These are phyloP conservation scores for Catharus bicknelli DNA, from an alignment of 2,113 vertebrate species.

Conservation along the genomic window DNA sequence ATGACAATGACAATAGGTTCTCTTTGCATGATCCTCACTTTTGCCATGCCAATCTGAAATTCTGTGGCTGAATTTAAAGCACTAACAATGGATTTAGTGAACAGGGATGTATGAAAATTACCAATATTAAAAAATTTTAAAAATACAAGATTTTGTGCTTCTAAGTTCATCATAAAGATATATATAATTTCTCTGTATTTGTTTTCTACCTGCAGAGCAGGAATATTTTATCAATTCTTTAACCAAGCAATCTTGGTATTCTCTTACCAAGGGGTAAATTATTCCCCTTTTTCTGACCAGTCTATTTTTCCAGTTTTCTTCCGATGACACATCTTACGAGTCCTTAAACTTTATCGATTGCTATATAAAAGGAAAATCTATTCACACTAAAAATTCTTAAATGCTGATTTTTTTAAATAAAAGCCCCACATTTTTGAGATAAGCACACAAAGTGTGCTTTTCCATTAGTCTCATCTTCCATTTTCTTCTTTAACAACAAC, in stretches of 20 bases:
- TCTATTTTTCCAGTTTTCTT: neutral
- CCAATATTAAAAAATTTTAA: neutral
- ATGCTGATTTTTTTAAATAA: neutral
- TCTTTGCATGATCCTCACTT: neutral
- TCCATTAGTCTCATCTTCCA: neutral
- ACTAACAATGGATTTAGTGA: neutral
- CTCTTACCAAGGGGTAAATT: neutral
- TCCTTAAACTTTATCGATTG: neutral
- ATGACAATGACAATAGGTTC: neutral
- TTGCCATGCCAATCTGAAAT: neutral
- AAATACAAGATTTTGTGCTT: neutral
- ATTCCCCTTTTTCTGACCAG: neutral
- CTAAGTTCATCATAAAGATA: neutral
- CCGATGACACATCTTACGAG: fast-evolving
- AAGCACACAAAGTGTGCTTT: neutral
- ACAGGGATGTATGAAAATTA: neutral
- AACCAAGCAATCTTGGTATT: neutral
- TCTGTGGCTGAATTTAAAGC: neutral
- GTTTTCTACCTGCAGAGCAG: neutral
- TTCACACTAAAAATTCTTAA: neutral
- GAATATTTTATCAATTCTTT: neutral
- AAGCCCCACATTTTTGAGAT: neutral
- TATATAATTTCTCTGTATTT: neutral
- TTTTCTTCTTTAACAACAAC: neutral
- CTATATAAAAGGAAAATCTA: neutral